Evolutionary conservation across 2,797 vertebrate genomes (phyloP), one percentile per base, ranked within the genome.

Genomic region (Loriculus beryllinus): DNA sequence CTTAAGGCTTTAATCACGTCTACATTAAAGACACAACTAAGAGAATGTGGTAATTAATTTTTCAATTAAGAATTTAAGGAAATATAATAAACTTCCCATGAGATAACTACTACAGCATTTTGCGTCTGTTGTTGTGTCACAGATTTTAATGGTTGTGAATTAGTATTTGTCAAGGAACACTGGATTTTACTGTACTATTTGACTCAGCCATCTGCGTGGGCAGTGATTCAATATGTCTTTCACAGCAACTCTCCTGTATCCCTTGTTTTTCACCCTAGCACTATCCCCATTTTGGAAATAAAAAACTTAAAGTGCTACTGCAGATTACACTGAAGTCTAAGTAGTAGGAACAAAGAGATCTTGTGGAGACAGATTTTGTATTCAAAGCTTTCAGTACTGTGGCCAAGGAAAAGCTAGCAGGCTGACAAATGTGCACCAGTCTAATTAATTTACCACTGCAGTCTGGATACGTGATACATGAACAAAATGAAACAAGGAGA

Each of bases 181-280:
- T 83, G 79, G 75, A 59, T 86, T 91, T 92, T 70, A 12, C 35
- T 75, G 40, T 81, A 8, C 63, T 84, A 10, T 86, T 95, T 94
- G 86, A 92, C 84, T 95, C 67, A 52, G 72, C 87, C 82, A 49
- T 89, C 85, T 95, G 87, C 88, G 89, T 90, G 87, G 89, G 91
- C 84, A 84, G 59, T 75, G 59, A 88, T 87, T 96, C 78, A 87
- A 15, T 87, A 64, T 76, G 85, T 72, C 91, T 89, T 93, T 94
- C 79, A 79, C 67, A 90, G 92, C 40, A 81, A 6, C 54, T 91
- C 57, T 93, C 69, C 67, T 59, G n/a, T 80, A 92, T 51, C 51
- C 48, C 72, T 67, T 88, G 68, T 87, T 95, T 95, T 93, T 92
- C 57, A 79, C 43, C n/a, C 47, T 52, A 85, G 39, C 25, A 18